A percentile compares a stretch with the other conserved stretches of the same genome.
These are phyloP conservation scores for Ptilorrhoa leucosticta DNA, from an alignment of 2,113 vertebrate species.

Conservation along the genomic window DNA sequence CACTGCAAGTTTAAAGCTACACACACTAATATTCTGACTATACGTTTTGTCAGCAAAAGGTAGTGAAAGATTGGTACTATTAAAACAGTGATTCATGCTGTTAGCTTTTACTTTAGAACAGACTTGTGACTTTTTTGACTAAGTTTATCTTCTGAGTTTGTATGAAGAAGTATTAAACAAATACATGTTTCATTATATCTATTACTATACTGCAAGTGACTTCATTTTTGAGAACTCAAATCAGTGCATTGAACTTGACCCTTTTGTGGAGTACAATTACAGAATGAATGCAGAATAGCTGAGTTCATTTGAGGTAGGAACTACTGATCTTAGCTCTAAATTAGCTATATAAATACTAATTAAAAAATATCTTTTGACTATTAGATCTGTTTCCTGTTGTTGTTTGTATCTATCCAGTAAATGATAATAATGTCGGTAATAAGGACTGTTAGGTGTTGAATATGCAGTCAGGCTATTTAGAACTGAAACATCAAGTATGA, in stretches of 20 bases:
- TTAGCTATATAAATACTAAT: background rate
- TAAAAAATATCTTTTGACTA: background rate
- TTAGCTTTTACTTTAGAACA: background rate
- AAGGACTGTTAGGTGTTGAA: background rate
- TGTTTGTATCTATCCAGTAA: background rate
- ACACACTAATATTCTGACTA: background rate
- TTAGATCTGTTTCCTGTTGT: background rate
- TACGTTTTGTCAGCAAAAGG: background rate
- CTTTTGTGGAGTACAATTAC: background rate
- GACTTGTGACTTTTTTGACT: background rate
- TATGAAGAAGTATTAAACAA: background rate
- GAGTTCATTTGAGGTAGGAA: background rate
- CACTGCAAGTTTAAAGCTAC: background rate
- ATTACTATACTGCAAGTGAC: background rate
- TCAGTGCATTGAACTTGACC: background rate
- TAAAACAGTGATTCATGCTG: background rate
- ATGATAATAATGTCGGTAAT: background rate
- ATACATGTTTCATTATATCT: background rate
- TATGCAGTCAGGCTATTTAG: background rate
- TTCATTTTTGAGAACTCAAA: background rate
- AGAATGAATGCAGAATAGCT: background rate
- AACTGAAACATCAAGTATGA: background rate
- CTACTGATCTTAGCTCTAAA: background rate
- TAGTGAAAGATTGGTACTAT: background rate
- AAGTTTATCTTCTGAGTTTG: background rate